Evolutionary conservation across 2,888 invertebrate genomes (phyloP).

Genomic region (Pandemis heparana): DNA sequence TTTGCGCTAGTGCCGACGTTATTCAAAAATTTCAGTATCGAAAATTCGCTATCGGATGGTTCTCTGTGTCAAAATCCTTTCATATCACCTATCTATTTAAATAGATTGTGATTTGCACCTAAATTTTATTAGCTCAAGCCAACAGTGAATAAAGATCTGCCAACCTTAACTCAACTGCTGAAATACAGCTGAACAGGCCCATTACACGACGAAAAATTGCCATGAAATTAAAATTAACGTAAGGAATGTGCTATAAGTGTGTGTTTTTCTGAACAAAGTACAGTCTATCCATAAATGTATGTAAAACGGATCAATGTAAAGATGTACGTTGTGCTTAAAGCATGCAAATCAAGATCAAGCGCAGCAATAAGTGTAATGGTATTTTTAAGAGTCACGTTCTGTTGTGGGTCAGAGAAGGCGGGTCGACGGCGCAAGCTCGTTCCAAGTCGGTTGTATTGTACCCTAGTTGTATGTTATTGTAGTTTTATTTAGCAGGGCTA

Average conservation of each 20-base stretch:
- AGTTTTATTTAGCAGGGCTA: conserved; percentile 75
- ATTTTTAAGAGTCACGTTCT: background rate
- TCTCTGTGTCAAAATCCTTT: no score
- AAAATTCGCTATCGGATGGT: background rate
- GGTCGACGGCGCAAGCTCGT: conserved; percentile 45
- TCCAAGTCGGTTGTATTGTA: conserved; percentile 77
- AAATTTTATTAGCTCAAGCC: background rate
- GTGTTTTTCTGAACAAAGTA: background rate
- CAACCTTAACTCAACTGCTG: background rate
- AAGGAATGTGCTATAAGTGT: background rate
- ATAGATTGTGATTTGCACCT: no score
- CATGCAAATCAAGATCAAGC: background rate
- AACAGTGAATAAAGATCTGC: background rate
- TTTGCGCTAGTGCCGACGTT: conserved; percentile 48
- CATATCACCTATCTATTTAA: no score
- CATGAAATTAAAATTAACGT: background rate
- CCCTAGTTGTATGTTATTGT: conserved; percentile 74
- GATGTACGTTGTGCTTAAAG: no score
- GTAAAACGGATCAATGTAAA: no score
- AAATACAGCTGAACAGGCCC: background rate
- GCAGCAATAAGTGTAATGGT: background rate
- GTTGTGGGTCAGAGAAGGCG: background rate
- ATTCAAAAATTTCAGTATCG: conserved; percentile 9
- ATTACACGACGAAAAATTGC: background rate
- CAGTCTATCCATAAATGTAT: background rate